Evolutionary conservation across 1,140 invertebrate genomes (phyloP).

Genomic region (Aporrectodea caliginosa): DNA sequence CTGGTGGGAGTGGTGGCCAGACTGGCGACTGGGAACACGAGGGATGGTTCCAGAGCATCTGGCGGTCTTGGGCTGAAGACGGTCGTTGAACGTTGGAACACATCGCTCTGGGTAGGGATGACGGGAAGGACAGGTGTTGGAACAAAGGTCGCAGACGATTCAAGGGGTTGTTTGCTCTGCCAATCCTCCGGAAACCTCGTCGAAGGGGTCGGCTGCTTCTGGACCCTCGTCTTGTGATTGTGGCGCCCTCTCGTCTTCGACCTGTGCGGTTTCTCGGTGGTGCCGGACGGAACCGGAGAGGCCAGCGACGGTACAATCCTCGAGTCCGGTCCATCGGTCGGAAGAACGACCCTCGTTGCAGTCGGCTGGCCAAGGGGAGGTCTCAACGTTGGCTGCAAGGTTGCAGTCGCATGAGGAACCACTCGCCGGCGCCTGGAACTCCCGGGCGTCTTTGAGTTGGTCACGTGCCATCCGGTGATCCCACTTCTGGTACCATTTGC

Average conservation of each 20-base stretch:
- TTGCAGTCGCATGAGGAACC: not conserved
- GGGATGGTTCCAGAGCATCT: not conserved
- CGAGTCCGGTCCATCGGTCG: not conserved
- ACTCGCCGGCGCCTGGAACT: not conserved
- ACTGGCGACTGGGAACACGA: not conserved
- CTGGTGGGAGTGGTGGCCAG: not conserved
- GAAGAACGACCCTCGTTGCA: not conserved
- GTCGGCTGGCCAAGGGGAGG: not conserved
- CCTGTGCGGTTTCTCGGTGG: not conserved
- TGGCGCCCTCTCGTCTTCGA: not conserved
- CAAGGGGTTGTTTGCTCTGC: no score
- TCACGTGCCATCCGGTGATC: conserved; percentile 26
- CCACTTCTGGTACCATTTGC: conserved; percentile 1
- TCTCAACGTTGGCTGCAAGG: not conserved
- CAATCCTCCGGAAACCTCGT: not conserved
- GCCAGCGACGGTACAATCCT: not conserved
- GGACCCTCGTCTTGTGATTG: not conserved
- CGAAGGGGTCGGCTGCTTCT: not conserved
- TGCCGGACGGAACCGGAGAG: not conserved
- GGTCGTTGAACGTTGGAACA: not conserved
- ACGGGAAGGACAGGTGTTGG: not conserved
- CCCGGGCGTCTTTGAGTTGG: conserved; percentile 10
- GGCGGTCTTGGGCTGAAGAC: not conserved
- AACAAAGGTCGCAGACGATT: not conserved
- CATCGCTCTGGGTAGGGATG: not conserved